A percentile compares a stretch with the other conserved stretches of the same genome.
These are phyloP conservation scores for Myotis lucifugus DNA, from an alignment of 2,113 vertebrate genomes.

Conservation along the genomic window DNA sequence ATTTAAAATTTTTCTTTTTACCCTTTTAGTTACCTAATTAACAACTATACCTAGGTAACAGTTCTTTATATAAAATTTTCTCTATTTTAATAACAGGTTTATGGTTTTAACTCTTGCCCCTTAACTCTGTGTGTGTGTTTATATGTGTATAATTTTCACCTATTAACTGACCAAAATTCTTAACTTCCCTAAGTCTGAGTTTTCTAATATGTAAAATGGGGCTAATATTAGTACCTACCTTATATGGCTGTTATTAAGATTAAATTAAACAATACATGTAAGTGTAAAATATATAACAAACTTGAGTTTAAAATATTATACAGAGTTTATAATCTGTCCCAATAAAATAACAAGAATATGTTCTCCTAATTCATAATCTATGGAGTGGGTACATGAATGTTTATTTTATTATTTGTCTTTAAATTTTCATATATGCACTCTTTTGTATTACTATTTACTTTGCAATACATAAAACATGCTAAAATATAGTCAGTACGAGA, in stretches of 20 bases:
- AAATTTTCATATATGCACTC: neutral
- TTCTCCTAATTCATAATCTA: neutral
- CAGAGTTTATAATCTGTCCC: neutral
- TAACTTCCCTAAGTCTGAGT: neutral
- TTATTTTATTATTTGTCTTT: conserved; percentile 7
- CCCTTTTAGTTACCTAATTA: neutral
- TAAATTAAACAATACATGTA: neutral
- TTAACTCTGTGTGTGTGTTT: neutral
- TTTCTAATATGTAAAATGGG: neutral
- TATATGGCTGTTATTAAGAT: neutral
- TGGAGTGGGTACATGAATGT: neutral
- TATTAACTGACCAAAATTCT: neutral
- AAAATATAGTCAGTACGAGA: neutral
- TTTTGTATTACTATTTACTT: neutral
- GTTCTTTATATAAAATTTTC: neutral
- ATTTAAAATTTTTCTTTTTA: neutral
- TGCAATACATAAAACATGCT: neutral
- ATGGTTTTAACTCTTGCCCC: neutral
- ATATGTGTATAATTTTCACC: neutral
- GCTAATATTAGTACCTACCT: neutral
- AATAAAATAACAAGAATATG: neutral
- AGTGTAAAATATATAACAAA: neutral
- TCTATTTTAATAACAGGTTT: neutral
- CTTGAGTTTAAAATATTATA: neutral
- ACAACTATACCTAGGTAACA: neutral